Conservation (phyloP, 2,113 vertebrate genomes). For the Caracal caracal region DNA sequence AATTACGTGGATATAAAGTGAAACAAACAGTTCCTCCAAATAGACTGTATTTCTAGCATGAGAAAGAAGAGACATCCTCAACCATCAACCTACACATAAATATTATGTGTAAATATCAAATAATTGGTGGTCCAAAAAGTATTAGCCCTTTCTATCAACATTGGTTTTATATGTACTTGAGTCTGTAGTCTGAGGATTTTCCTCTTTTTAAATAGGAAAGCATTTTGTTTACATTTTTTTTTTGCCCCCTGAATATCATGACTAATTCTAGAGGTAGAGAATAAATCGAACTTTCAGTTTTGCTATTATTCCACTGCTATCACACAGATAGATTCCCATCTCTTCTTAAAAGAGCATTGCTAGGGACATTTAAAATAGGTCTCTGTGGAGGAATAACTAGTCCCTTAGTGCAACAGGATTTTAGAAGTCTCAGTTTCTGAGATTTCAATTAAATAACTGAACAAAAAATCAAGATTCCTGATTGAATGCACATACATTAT, state of each 20-base stretch:
- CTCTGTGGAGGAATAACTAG: neutral
- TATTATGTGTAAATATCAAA: neutral
- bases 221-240: neutral
- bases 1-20: neutral
- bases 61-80: neutral
- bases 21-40: neutral
- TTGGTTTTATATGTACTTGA: neutral
- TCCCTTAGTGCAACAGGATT: neutral
- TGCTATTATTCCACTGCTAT: neutral
- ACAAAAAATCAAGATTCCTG: constrained; percentile 61
- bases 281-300: neutral
- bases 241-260: neutral
- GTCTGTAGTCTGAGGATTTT: neutral
- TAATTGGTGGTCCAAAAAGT: neutral
- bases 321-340: neutral
- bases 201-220: neutral
- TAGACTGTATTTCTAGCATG: neutral
- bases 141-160: neutral
- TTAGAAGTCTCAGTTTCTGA: constrained; percentile 23
- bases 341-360: neutral
- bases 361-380: neutral
- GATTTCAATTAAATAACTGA: constrained; percentile 62
- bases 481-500: constrained; percentile 70
- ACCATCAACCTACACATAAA: neutral
- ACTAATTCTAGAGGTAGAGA: neutral